phyloP scores from a whole-genome alignment of 2,113 vertebrate genomes.

The Sander lucioperca region DNA sequence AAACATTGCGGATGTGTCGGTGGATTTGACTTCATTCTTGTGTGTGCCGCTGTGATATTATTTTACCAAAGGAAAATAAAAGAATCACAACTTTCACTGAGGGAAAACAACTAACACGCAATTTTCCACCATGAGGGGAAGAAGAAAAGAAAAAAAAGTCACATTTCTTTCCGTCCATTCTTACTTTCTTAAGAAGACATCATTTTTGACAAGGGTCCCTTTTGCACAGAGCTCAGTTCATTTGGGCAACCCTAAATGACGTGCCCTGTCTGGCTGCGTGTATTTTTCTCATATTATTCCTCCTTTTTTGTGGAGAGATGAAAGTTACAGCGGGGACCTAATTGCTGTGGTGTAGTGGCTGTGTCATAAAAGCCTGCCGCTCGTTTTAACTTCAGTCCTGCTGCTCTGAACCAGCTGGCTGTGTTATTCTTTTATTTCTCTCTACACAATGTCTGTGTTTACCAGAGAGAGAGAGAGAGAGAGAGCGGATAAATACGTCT shows the following conservation, averaged over 20 bases:
- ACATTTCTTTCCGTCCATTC: neutral
- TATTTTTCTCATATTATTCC: conserved; percentile 65
- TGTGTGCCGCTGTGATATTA: neutral
- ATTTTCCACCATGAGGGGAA: neutral
- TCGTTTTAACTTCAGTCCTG: conserved; percentile 76
- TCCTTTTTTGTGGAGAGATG: conserved; percentile 82
- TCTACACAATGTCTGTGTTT: conserved; percentile 79
- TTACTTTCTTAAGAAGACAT: neutral
- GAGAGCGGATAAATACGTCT: conserved; percentile 54
- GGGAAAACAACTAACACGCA: neutral
- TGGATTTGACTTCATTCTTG: conserved; percentile 14
- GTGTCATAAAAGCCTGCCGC: conserved; percentile 76
- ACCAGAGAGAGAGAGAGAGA: conserved; percentile 62
- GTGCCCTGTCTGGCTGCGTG: conserved; percentile 55
- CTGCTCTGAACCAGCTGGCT: conserved; percentile 67
- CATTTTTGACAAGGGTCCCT: conserved; percentile 6
- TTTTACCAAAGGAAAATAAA: conserved; percentile 7
- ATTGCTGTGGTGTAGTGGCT: conserved; percentile 83
- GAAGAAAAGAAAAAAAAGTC: neutral
- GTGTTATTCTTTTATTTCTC: conserved; percentile 77
- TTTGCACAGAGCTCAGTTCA: conserved; percentile 26
- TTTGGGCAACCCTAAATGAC: conserved; percentile 34
- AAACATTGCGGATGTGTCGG: conserved; percentile 15
- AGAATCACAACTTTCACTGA: neutral
- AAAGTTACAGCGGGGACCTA: conserved; percentile 83